phyloP scores from a whole-genome alignment of 2,797 vertebrate species.

The Coregonus ussuriensis region DNA sequence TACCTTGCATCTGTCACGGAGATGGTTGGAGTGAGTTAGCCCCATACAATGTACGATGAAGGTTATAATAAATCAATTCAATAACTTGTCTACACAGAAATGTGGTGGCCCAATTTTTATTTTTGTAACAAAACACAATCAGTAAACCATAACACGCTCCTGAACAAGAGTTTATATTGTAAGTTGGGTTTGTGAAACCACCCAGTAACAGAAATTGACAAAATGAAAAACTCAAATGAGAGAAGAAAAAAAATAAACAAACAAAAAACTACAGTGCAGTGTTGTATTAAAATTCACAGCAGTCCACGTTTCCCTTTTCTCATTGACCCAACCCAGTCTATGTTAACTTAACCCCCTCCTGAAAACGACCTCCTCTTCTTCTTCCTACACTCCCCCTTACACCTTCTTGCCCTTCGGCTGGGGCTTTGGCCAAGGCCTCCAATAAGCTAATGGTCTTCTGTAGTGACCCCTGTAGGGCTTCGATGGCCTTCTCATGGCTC shows the following conservation, averaged over 20 bases:
- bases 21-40: neutral
- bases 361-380: neutral
- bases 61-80: neutral
- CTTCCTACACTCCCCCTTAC: slow-evolving; percentile 22
- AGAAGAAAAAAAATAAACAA: neutral
- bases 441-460: slow-evolving; percentile 78
- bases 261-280: slow-evolving; percentile 73
- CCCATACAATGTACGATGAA: neutral
- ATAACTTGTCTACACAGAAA: slow-evolving; percentile 29
- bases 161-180: slow-evolving; percentile 45
- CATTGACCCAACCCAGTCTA: too few relatives aligned
- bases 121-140: slow-evolving; percentile 47
- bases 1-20: too few relatives aligned
- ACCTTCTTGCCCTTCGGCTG: slow-evolving; percentile 48
- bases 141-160: slow-evolving; percentile 52
- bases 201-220: slow-evolving; percentile 12
- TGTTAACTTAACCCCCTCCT: neutral
- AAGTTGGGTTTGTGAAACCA: slow-evolving; percentile 28
- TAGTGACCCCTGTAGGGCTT: slow-evolving; percentile 75
- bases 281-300: slow-evolving; percentile 60
- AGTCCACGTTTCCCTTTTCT: slow-evolving; percentile 37
- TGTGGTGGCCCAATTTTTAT: slow-evolving; percentile 45
- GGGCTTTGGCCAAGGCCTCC: slow-evolving; percentile 74
- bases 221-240: slow-evolving; percentile 19
- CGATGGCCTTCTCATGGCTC: slow-evolving; percentile 77